phyloP scores from a whole-genome alignment of 2,797 vertebrate species.

The Lagodon rhomboides region DNA sequence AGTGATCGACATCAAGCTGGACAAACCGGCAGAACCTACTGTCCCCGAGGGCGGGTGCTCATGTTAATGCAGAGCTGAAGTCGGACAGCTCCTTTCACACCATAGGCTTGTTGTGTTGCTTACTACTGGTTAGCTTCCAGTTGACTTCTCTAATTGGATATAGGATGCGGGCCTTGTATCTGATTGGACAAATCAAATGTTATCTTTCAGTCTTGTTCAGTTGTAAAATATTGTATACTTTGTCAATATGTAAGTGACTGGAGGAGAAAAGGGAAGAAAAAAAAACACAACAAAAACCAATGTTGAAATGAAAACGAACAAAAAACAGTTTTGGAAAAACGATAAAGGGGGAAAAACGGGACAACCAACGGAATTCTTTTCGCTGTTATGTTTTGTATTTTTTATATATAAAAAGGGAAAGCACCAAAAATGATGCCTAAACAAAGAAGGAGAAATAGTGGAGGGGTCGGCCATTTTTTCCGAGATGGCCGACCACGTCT shows the following conservation, averaged over 20 bases:
- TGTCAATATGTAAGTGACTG: slow-evolving; percentile 93
- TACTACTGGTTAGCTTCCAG: slow-evolving; percentile 94
- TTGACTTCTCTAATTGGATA: slow-evolving; percentile 89
- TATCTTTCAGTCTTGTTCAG: slow-evolving; percentile 87
- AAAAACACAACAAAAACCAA: slow-evolving; percentile 68
- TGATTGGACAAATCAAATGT: slow-evolving; percentile 87
- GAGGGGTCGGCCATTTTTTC: slow-evolving; percentile 70
- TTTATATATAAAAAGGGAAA: slow-evolving; percentile 93
- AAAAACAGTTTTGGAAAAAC: slow-evolving; percentile 80
- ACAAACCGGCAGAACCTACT: slow-evolving; percentile 90
- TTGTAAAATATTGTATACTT: slow-evolving; percentile 96
- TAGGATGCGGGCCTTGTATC: slow-evolving; percentile 84
- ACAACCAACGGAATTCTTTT: slow-evolving; percentile 81
- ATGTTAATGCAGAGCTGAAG: slow-evolving; percentile 90
- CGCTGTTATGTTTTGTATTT: slow-evolving; percentile 93
- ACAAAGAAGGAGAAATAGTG: slow-evolving; percentile 70
- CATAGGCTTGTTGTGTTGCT: slow-evolving; percentile 95
- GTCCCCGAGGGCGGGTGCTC: slow-evolving; percentile 93
- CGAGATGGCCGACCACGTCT: slow-evolving; percentile 78
- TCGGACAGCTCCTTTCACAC: slow-evolving; percentile 87
- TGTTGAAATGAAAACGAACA: slow-evolving; percentile 71
- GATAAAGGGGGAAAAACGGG: slow-evolving; percentile 67
- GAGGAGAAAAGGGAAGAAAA: slow-evolving; percentile 79
- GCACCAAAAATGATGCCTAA: slow-evolving; percentile 87
- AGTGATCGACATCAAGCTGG: slow-evolving; percentile 96